Percentiles rank a stretch among this genome's conserved stretches.
Evolutionary conservation across 1,140 invertebrate species (phyloP).

Genomic region (Adoxophyes honmai): DNA sequence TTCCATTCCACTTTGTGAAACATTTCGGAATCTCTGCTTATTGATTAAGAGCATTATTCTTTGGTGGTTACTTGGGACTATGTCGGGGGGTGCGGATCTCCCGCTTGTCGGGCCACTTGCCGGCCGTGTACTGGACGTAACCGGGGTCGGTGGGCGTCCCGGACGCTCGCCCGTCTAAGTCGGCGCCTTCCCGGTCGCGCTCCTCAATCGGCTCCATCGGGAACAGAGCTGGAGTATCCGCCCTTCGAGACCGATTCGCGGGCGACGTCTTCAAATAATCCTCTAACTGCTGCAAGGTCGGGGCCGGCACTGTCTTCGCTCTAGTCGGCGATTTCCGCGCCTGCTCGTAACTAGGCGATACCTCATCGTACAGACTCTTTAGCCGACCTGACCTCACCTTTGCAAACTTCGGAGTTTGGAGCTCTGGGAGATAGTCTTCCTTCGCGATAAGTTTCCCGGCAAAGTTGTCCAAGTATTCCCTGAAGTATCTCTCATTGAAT

Average conservation of each 20-base stretch:
- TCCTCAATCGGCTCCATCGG: conserved; percentile 71
- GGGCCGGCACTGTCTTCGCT: conserved; percentile 54
- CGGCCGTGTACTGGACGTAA: conserved; percentile 83
- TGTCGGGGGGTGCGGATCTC: conserved; percentile 78
- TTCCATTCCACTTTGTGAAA: too few species aligned
- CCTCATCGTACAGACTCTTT: conserved; percentile 57
- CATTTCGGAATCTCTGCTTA: neutral
- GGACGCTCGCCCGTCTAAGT: conserved; percentile 60
- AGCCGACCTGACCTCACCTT: conserved; percentile 62
- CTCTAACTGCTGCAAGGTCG: conserved; percentile 70
- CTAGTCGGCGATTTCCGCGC: conserved; percentile 54
- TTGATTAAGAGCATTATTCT: conserved; percentile 11
- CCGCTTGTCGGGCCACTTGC: conserved; percentile 80
- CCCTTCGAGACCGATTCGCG: conserved; percentile 46
- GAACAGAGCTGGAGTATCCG: conserved; percentile 71
- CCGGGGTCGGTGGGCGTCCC: conserved; percentile 83
- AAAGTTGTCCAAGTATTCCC: conserved; percentile 53
- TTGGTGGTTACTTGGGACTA: conserved; percentile 75
- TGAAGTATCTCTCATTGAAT: conserved; percentile 67
- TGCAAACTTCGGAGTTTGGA: conserved; percentile 67
- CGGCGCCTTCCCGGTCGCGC: conserved; percentile 47
- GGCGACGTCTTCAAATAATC: conserved; percentile 61
- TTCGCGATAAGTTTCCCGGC: conserved; percentile 46
- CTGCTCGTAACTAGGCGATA: conserved; percentile 52
- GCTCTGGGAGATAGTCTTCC: conserved; percentile 69